These are phyloP conservation scores for Macrochelys suwanniensis DNA, from an alignment of 2,797 vertebrate species.

Conservation along the genomic window DNA sequence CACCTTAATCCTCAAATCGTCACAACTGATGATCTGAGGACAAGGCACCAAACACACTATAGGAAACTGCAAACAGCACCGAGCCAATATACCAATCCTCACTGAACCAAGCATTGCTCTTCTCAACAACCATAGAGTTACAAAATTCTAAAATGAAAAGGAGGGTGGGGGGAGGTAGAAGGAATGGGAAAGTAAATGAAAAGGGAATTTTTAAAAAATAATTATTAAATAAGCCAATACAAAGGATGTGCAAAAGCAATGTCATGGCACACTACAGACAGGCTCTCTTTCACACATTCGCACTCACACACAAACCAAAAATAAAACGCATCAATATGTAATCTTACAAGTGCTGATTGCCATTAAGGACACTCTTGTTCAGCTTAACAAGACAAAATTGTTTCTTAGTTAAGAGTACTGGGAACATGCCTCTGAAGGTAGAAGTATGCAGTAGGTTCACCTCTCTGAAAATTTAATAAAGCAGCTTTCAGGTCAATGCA, in stretches of 20 bases:
- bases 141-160: background rate
- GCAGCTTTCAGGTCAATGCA: constrained; percentile 97
- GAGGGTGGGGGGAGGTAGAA: background rate
- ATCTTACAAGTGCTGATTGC: constrained; percentile 82
- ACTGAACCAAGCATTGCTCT: constrained; percentile 12
- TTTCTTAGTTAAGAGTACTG: constrained; percentile 78
- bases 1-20: constrained; percentile 21
- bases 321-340: constrained; percentile 71
- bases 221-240: constrained; percentile 64
- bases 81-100: background rate
- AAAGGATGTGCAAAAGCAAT: constrained; percentile 76
- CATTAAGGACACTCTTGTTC: constrained; percentile 83
- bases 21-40: background rate
- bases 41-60: constrained; percentile 2
- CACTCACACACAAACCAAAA: constrained; percentile 71
- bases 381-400: constrained; percentile 79
- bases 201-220: background rate
- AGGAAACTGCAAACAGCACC: constrained; percentile 64
- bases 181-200: background rate
- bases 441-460: constrained; percentile 82
- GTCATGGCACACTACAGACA: constrained; percentile 58
- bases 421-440: constrained; percentile 84
- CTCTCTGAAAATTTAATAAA: constrained; percentile 87
- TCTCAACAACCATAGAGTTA: constrained; percentile 3
- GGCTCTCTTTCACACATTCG: constrained; percentile 58